phyloP scores from a whole-genome alignment of 1,140 invertebrate genomes.

The Pissodes strobi region DNA sequence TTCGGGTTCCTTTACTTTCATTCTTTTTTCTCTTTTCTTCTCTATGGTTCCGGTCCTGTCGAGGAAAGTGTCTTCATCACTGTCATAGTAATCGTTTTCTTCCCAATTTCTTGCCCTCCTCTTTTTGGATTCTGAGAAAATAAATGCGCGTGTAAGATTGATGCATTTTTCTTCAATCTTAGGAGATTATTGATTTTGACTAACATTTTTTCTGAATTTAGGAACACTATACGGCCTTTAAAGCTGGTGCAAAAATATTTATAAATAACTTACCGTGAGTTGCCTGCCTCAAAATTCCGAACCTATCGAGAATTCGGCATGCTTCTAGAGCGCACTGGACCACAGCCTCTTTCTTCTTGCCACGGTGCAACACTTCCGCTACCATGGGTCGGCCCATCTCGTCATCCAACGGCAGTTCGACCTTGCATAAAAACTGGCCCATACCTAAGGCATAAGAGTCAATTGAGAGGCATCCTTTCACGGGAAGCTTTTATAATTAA shows the following conservation, averaged over 20 bases:
- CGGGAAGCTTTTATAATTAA: no score
- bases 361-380: conserved; percentile 84
- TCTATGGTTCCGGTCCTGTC: conserved; percentile 94
- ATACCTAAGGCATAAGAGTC: no score
- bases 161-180: no score
- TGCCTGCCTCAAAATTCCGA: conserved; percentile 77
- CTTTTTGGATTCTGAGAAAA: conserved; percentile 71
- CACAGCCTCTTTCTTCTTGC: conserved; percentile 94
- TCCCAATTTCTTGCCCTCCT: conserved; percentile 78
- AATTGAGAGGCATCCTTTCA: no score
- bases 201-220: no score
- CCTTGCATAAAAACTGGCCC: conserved; percentile 75
- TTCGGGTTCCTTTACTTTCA: conserved; percentile 67
- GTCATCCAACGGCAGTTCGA: conserved; percentile 78
- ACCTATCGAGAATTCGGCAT: conserved; percentile 85
- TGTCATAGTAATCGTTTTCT: conserved; percentile 92
- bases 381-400: conserved; percentile 71
- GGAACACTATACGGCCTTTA: no score
- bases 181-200: neutral
- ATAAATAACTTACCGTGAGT: conserved; percentile 77
- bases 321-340: conserved; percentile 92
- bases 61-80: conserved; percentile 96
- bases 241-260: no score
- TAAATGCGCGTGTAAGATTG: no score
- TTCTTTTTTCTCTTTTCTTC: conserved; percentile 80